Evolutionary conservation across 2,113 vertebrate genomes (phyloP).

Genomic region (Harpagus bidentatus): DNA sequence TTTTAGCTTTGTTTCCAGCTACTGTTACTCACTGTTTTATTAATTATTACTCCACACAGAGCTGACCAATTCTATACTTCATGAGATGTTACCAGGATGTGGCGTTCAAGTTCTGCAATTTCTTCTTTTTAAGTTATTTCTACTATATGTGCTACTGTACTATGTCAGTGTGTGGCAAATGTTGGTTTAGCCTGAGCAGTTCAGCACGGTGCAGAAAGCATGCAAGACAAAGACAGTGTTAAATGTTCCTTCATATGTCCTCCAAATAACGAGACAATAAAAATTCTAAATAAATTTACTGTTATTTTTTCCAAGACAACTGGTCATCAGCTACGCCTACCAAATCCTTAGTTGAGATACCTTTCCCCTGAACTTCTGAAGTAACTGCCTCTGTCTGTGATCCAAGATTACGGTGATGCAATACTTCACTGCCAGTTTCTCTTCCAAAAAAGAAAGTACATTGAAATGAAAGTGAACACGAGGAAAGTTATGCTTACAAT

Average conservation of each 20-base stretch:
- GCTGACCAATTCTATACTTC: not conserved
- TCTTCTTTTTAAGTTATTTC: not conserved
- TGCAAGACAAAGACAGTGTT: not conserved
- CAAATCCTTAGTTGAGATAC: not conserved
- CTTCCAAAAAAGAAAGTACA: constrained; percentile 47
- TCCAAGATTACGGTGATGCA: not conserved
- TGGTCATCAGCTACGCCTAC: not conserved
- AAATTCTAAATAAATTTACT: not conserved
- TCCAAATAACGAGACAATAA: not conserved
- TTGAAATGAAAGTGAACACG: not conserved
- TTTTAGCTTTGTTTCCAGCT: not conserved
- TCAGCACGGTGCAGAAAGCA: not conserved
- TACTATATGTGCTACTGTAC: rapidly evolving
- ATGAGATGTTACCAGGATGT: not conserved
- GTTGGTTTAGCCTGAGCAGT: not conserved
- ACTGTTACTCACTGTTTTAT: not conserved
- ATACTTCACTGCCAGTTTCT: not conserved
- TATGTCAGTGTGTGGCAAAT: rapidly evolving
- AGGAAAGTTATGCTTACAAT: not conserved
- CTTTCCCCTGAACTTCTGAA: not conserved
- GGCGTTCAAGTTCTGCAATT: not conserved
- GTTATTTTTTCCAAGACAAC: not conserved
- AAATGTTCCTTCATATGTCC: not conserved
- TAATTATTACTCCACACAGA: not conserved
- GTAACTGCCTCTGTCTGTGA: not conserved